Conservation (phyloP, 2,113 vertebrate genomes). For the Clarias magur region DNA sequence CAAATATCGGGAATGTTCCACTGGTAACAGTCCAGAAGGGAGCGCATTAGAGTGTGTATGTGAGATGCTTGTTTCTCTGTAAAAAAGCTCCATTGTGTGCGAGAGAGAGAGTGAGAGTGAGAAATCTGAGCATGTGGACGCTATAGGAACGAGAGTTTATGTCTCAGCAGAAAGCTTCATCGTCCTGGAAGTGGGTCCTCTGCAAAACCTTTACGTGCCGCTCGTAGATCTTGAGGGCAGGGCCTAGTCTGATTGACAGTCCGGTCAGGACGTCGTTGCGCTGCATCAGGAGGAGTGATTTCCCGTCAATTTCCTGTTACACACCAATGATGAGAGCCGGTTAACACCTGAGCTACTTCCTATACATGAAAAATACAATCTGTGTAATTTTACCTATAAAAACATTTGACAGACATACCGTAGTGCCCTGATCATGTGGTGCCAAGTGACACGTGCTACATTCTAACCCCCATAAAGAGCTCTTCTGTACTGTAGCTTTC, state of each 20-base stretch:
- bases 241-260: constrained; percentile 84
- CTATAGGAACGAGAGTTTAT: not conserved
- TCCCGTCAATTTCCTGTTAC: constrained; percentile 86
- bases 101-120: not conserved
- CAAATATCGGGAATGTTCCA: not conserved
- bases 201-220: constrained; percentile 86
- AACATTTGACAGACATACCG: no score
- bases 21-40: not conserved
- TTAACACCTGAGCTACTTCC: not conserved
- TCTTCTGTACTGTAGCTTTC: not conserved
- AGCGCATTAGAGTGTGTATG: constrained; percentile 1
- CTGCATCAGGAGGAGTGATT: constrained; percentile 87
- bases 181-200: constrained; percentile 85
- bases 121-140: not conserved
- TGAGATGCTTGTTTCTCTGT: constrained; percentile 2
- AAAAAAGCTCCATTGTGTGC: constrained; percentile 13
- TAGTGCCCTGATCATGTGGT: no score
- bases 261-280: constrained; percentile 85
- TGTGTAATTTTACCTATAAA: not conserved
- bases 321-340: constrained; percentile 25
- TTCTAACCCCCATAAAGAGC: not conserved
- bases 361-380: not conserved
- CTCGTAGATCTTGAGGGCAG: constrained; percentile 88
- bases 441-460: not conserved
- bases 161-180: constrained; percentile 68